These are phyloP conservation scores for Tachina fera DNA, from an alignment of 2,888 invertebrate genomes.

Conservation along the genomic window DNA sequence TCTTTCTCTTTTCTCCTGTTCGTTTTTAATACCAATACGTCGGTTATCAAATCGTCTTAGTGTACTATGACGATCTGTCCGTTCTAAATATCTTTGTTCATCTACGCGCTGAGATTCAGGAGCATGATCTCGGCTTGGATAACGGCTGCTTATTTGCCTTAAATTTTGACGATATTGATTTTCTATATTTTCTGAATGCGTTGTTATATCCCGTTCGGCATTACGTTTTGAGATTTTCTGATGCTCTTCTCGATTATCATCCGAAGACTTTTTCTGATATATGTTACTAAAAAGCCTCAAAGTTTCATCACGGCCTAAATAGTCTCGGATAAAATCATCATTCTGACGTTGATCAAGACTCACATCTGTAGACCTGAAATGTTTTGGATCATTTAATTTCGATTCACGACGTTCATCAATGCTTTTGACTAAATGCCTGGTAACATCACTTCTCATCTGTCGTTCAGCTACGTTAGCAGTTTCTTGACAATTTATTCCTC, in stretches of 20 bases:
- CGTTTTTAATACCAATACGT: not conserved
- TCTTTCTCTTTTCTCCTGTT: not conserved
- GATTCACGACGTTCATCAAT: slow-evolving; percentile 13
- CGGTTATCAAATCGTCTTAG: not conserved
- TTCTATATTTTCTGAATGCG: not conserved
- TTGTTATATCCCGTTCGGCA: not conserved
- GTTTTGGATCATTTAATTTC: not conserved
- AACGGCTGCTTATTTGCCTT: not conserved
- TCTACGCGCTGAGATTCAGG: not conserved
- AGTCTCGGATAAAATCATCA: not conserved
- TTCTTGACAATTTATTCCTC: not conserved
- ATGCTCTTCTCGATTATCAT: not conserved
- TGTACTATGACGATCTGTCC: not conserved
- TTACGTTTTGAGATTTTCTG: not conserved
- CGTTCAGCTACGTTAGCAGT: not conserved
- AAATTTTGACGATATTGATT: not conserved
- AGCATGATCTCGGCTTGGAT: not conserved
- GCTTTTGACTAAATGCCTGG: slow-evolving; percentile 23
- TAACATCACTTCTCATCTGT: not conserved
- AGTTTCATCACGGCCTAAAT: not conserved
- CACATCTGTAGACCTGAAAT: not conserved
- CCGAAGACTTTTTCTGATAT: not conserved
- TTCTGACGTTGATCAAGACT: not conserved
- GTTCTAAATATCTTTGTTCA: not conserved
- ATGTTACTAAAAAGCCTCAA: not conserved